These are phyloP conservation scores for Adelosebastes latens DNA, from an alignment of 2,797 vertebrate species.

Conservation along the genomic window DNA sequence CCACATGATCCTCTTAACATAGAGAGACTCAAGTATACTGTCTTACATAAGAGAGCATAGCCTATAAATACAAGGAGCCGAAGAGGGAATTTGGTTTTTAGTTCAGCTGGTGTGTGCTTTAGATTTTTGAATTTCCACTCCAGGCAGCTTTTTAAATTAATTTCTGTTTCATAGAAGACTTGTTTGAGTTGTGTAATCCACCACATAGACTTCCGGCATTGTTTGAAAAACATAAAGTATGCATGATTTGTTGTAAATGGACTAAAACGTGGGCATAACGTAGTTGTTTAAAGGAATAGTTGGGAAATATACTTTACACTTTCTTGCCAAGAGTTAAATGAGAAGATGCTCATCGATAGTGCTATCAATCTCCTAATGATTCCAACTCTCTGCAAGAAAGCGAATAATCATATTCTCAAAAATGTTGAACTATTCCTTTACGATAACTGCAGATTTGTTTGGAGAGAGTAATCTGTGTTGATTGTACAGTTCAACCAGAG, in stretches of 20 bases:
- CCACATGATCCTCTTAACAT: slow-evolving; percentile 10
- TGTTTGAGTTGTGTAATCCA: not conserved
- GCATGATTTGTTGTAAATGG: not conserved
- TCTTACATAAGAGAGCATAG: slow-evolving; percentile 40
- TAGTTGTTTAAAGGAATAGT: not conserved
- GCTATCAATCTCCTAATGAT: not conserved
- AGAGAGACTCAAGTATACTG: not conserved
- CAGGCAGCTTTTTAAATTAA: not conserved
- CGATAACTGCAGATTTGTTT: not conserved
- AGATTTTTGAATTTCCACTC: not conserved
- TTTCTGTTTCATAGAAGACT: not conserved
- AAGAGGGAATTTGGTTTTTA: not conserved
- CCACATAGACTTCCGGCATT: not conserved
- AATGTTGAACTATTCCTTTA: not conserved
- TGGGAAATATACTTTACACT: not conserved
- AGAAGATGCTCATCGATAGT: not conserved
- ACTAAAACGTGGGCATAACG: not conserved
- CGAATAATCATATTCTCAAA: not conserved
- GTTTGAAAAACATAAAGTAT: not conserved
- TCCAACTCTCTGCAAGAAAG: fast-evolving
- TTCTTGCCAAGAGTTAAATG: not conserved
- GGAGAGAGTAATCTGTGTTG: not conserved
- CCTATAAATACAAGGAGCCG: not conserved
- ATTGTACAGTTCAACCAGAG: not conserved
- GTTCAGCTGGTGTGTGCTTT: not conserved